These are phyloP conservation scores for Crotophaga sulcirostris DNA, from an alignment of 2,113 vertebrate species.

Conservation along the genomic window DNA sequence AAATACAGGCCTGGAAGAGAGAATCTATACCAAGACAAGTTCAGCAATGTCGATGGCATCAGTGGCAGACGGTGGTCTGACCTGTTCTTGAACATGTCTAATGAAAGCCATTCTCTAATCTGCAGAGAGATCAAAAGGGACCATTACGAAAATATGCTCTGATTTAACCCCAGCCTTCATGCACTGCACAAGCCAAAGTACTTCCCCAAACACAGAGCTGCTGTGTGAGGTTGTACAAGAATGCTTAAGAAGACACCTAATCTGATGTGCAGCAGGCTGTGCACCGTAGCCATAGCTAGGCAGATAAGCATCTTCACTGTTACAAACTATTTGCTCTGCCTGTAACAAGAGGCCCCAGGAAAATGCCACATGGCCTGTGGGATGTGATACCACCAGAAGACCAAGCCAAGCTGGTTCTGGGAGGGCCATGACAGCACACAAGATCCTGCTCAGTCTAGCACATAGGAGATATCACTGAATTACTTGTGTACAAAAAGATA, in stretches of 20 bases:
- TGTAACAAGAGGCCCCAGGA: background rate
- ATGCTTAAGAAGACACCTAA: background rate
- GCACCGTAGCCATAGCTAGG: background rate
- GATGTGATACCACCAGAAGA: background rate
- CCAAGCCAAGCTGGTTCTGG: background rate
- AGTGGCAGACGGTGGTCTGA: constrained; percentile 32
- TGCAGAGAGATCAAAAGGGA: constrained; percentile 21
- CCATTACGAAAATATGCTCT: background rate
- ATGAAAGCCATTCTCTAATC: constrained; percentile 26
- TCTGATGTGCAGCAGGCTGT: background rate
- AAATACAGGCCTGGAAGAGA: constrained; percentile 11
- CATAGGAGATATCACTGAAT: background rate
- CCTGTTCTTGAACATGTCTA: constrained; percentile 18
- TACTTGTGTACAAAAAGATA: background rate
- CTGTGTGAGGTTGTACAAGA: background rate
- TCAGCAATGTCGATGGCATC: background rate
- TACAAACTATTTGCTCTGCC: background rate
- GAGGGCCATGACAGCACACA: background rate
- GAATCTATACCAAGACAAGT: background rate
- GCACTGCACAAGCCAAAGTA: background rate
- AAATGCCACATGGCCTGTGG: background rate
- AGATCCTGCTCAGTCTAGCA: background rate
- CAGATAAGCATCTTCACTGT: background rate
- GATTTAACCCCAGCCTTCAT: background rate
- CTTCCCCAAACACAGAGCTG: background rate